Evolutionary conservation across 2,797 vertebrate genomes (phyloP), one percentile per base, ranked within the genome.

Genomic region (Onychomys arenicola): DNA sequence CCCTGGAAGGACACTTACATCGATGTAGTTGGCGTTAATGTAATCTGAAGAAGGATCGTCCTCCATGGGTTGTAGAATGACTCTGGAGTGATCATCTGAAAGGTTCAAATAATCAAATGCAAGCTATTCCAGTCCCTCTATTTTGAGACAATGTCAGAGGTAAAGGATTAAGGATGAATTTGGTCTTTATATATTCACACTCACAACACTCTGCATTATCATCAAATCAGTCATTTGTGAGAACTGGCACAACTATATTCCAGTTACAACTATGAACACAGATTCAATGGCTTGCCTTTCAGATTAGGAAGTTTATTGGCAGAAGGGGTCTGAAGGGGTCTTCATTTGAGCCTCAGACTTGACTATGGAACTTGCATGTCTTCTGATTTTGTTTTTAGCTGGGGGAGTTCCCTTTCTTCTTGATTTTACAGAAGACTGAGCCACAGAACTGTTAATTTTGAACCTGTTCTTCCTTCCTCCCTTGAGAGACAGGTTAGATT

Each of bases 11-110:
- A 98, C 98, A 99, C 99, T 99, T 99, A 99, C 99, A 98, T 99
- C 99, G 98, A 99, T 99, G 98, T 99, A 99, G 99, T 99, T 99
- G 99, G 99, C 99, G 99, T 99, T 99, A 99, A 99, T 99, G 98
- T 99, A 99, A 99, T 99, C 99, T 94, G 99, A 99, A 98, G 99
- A 99, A 93, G 99, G 99, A 98, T 99, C 99, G 96, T 99, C 99
- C 98, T 99, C 99, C 90, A 99, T 99, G 95, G 99, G 99, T 98
- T 99, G 99, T 97, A 99, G 99, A 98, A 99, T 99, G 98, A 99
- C 99, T 98, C 99, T 99, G 98, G 99, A 99, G 98, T 99, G 99
- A 98, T 99, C 99, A 98, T 99, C 99, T 99, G 98, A 83, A 98
- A 98, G 95, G 75, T 95, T 88, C 40, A 93, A 95, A 94, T 21